Base-by-base conservation (phyloP, 1,140 invertebrate species). In the Heliothis subflexa region DNA sequence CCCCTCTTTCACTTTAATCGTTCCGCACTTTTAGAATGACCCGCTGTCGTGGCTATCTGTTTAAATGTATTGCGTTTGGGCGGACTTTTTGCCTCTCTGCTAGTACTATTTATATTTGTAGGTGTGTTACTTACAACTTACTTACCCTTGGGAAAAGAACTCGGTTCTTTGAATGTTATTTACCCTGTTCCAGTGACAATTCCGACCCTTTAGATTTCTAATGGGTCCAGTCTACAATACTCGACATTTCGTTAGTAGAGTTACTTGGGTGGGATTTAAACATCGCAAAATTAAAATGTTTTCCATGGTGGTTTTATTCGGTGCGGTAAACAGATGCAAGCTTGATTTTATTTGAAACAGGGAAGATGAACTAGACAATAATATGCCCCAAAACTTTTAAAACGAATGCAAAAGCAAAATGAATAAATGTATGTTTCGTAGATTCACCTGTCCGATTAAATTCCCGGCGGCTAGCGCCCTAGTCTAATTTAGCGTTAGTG, bases 401-500 rank as follows among this genome's bases (percentile, higher is more conserved):
- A 54, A 76, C 16, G 40, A 55, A 50, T 12, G 16, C 68, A 66
- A 71, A 25, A 72, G 66, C 78, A 57, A 78, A 78, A 84, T 81
- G 75, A 81, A 77, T 80, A 80, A 80, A 79, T 78, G 77, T 72
- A 78, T 79, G 70, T 45, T 79, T 68, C 70, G 82, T 81, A 82
- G 79, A 82, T 84, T 83, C 83, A 90, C 89, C 88, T 92, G 87
- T 84, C 87, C 80, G 86, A 88, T 90, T 86, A 83, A 89, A 91
- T 89, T 88, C 87, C 88, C 90, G 81, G 74, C 82, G 85, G 85
- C 78, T 78, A 82, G 50, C 85, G 81, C 79, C 84, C 85, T 84
- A 81, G 76, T 86, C 90, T 90, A 89, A 90, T 91, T 90, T 86
- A 82, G 83, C 85, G 89, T 88, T 92, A 92, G 88, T 91, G 86